phyloP scores from a whole-genome alignment of 2,113 vertebrate species.

The Salminus brasiliensis region DNA sequence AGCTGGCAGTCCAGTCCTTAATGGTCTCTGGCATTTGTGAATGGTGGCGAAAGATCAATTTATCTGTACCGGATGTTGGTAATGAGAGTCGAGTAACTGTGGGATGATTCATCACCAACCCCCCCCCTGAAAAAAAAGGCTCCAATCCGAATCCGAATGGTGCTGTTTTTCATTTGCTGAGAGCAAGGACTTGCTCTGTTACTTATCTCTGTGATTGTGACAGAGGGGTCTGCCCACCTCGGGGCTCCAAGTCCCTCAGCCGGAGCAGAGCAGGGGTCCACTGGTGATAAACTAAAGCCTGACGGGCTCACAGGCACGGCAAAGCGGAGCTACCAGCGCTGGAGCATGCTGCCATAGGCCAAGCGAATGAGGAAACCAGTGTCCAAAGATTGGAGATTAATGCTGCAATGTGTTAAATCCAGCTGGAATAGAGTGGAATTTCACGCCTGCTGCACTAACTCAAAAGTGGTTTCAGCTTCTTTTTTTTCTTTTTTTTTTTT shows the following conservation, averaged over 20 bases:
- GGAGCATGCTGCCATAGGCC: background rate
- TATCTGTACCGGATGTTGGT: constrained; percentile 69
- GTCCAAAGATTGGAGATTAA: constrained; percentile 1
- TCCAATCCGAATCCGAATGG: constrained; percentile 61
- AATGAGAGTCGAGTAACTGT: constrained; percentile 73
- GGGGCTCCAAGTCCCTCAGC: constrained; percentile 47
- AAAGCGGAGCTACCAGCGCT: constrained; percentile 14
- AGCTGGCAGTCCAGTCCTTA: constrained; percentile 63
- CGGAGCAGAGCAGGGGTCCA: constrained; percentile 54
- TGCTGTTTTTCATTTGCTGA: constrained; percentile 30
- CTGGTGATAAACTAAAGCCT: constrained; percentile 59
- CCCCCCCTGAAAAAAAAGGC: constrained; percentile 60
- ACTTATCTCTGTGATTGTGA: constrained; percentile 62
- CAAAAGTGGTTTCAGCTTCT: background rate
- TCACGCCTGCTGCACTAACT: background rate
- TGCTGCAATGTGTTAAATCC: background rate
- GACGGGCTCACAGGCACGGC: constrained; percentile 32
- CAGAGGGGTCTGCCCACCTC: constrained; percentile 37
- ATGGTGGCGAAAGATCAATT: constrained; percentile 70
- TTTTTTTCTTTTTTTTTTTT: background rate
- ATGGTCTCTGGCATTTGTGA: constrained; percentile 73
- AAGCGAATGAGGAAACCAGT: constrained; percentile 4
- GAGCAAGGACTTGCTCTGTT: constrained; percentile 43
- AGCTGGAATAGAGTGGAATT: background rate
- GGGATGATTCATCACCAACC: constrained; percentile 67